Percentiles rank a stretch among this genome's conserved stretches.
phyloP scores from a whole-genome alignment of 2,888 invertebrate genomes.

The Acanthoscelides obtectus region DNA sequence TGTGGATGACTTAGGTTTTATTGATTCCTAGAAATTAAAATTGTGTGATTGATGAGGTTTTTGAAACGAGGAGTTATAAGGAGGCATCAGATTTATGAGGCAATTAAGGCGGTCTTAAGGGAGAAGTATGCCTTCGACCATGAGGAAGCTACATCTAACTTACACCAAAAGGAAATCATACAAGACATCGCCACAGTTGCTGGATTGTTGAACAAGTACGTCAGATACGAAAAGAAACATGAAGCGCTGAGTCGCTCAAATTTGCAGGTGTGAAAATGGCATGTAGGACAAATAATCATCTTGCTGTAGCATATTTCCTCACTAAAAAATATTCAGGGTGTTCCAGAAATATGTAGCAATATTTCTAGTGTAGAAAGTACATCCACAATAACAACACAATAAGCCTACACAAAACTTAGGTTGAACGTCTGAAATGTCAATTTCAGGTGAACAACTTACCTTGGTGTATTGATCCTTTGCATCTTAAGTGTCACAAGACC shows the following conservation, averaged over 20 bases:
- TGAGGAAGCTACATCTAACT: no score
- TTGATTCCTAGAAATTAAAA: no score
- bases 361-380: no score
- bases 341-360: no score
- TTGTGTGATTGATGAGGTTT: no score
- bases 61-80: no score
- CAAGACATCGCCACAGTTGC: conserved; percentile 25
- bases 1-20: no score
- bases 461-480: conserved; percentile 6
- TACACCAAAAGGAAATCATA: conserved; percentile 44
- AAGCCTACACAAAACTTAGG: no score
- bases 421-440: background rate
- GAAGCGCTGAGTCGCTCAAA: conserved; percentile 21
- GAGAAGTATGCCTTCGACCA: no score
- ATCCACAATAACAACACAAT: no score
- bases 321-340: conserved; percentile 16
- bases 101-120: no score
- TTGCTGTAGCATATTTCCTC: conserved; percentile 29
- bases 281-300: conserved; percentile 30
- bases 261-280: conserved; percentile 25
- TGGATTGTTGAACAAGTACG: conserved; percentile 29
- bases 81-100: no score
- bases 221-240: conserved; percentile 24
- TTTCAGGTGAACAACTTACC: conserved; percentile 3
- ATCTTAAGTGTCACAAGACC: conserved; percentile 4